Percentiles rank a stretch among this genome's conserved stretches.
Evolutionary conservation across 2,113 vertebrate genomes (phyloP).

Genomic region (Spea multiplicata): DNA sequence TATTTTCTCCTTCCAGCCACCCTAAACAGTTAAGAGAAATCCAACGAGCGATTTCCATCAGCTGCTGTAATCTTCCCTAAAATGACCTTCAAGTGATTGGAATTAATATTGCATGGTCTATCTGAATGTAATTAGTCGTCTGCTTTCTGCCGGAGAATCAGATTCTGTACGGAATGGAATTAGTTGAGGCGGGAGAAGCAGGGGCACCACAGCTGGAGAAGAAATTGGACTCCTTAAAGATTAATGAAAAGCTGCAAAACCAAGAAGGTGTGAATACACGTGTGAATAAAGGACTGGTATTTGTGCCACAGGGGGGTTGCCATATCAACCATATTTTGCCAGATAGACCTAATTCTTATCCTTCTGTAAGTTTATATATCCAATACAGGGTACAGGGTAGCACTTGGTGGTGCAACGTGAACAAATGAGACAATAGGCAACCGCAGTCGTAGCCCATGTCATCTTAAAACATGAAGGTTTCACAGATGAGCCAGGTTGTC

Average conservation of each 20-base stretch:
- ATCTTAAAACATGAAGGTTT: too few relatives aligned
- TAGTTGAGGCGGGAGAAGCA: constrained; percentile 18
- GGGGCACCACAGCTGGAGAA: constrained; percentile 26
- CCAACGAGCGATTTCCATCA: constrained; percentile 4
- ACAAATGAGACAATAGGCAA: too few relatives aligned
- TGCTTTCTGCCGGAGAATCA: constrained; percentile 29
- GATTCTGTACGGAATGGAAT: constrained; percentile 34
- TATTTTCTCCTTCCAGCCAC: too few relatives aligned
- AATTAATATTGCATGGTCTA: constrained; percentile 41
- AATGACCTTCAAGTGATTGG: constrained; percentile 38
- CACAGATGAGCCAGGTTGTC: too few relatives aligned
- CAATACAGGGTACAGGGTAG: too few relatives aligned
- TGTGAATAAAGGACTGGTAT: not conserved
- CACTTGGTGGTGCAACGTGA: too few relatives aligned
- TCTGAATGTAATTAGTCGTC: constrained; percentile 42
- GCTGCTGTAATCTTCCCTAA: constrained; percentile 22
- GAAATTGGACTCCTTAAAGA: constrained; percentile 26
- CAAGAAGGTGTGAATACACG: constrained; percentile 7
- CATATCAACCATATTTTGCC: too few relatives aligned
- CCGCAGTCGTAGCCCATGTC: too few relatives aligned
- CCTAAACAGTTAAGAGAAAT: too few relatives aligned
- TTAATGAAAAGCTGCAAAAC: constrained; percentile 22
- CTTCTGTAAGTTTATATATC: too few relatives aligned
- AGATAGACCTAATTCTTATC: too few relatives aligned
- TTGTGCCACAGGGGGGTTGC: not conserved